These are phyloP conservation scores for Galerucella calmariensis DNA, from an alignment of 2,888 invertebrate genomes.

Conservation along the genomic window DNA sequence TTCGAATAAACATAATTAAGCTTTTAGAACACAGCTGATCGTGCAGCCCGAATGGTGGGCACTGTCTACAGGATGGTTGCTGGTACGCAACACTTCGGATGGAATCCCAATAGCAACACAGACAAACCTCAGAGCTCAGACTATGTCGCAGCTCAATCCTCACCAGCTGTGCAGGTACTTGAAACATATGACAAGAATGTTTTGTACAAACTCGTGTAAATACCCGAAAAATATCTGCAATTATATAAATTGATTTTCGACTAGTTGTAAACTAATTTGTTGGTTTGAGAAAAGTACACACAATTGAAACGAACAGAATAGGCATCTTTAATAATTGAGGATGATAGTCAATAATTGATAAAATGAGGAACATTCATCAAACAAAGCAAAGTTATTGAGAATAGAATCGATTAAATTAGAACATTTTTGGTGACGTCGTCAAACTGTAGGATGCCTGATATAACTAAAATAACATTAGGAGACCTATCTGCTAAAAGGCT, in stretches of 20 bases:
- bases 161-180: slow-evolving; percentile 40
- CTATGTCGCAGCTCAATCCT: slow-evolving; percentile 38
- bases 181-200: slow-evolving; percentile 1
- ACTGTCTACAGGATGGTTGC: slow-evolving; percentile 83
- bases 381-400: too few species aligned
- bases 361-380: too few species aligned
- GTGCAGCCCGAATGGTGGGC: slow-evolving; percentile 83
- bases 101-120: slow-evolving; percentile 70
- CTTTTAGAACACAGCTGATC: slow-evolving; percentile 80
- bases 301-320: too few species aligned
- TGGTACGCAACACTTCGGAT: slow-evolving; percentile 79
- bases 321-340: too few species aligned
- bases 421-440: too few species aligned
- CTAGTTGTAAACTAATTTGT: background rate
- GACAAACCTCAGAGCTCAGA: slow-evolving; percentile 42
- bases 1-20: slow-evolving; percentile 43
- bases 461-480: too few species aligned
- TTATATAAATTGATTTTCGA: background rate
- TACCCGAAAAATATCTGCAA: background rate
- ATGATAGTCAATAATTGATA: too few species aligned
- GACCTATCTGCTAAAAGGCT: too few species aligned
- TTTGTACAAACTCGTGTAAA: background rate
- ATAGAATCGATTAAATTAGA: too few species aligned
- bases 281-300: background rate
- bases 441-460: too few species aligned